These are phyloP conservation scores for Lethenteron camtschaticum DNA, from an alignment of 2,113 vertebrate genomes.

Conservation along the genomic window DNA sequence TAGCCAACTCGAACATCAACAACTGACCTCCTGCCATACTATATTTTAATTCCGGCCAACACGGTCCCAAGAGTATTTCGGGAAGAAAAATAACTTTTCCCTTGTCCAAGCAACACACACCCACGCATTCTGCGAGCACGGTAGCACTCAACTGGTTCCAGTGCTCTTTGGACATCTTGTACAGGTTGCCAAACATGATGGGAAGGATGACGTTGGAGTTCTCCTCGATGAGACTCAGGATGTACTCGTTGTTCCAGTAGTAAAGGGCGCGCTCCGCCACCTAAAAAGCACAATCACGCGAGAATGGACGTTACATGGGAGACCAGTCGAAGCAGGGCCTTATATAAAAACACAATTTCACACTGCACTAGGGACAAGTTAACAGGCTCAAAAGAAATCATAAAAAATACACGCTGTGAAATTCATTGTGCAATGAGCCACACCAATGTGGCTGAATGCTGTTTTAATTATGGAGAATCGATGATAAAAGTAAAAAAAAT, in stretches of 20 bases:
- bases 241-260: slow-evolving; percentile 99
- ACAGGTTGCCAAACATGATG: slow-evolving; percentile 89
- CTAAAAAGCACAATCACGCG: slow-evolving; percentile 21
- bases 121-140: too few species aligned
- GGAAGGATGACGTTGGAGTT: slow-evolving; percentile 83
- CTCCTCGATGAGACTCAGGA: slow-evolving; percentile 91
- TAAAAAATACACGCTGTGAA: too few species aligned
- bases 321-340: neutral
- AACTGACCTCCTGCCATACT: neutral
- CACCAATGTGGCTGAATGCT: too few species aligned
- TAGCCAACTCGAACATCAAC: neutral
- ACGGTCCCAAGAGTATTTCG: neutral
- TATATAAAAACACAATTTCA: neutral
- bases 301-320: neutral
- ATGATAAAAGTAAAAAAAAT: too few species aligned
- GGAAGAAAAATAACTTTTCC: neutral
- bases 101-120: too few species aligned
- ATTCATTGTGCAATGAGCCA: too few species aligned
- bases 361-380: neutral
- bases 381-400: neutral
- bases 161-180: slow-evolving; percentile 98
- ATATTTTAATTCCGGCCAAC: neutral
- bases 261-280: slow-evolving; percentile 87
- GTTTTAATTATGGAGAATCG: too few species aligned
- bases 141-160: slow-evolving; percentile 56